Percentiles rank a stretch among this genome's conserved stretches.
Evolutionary conservation across 2,113 vertebrate species (phyloP).

Genomic region (Orycteropus afer): DNA sequence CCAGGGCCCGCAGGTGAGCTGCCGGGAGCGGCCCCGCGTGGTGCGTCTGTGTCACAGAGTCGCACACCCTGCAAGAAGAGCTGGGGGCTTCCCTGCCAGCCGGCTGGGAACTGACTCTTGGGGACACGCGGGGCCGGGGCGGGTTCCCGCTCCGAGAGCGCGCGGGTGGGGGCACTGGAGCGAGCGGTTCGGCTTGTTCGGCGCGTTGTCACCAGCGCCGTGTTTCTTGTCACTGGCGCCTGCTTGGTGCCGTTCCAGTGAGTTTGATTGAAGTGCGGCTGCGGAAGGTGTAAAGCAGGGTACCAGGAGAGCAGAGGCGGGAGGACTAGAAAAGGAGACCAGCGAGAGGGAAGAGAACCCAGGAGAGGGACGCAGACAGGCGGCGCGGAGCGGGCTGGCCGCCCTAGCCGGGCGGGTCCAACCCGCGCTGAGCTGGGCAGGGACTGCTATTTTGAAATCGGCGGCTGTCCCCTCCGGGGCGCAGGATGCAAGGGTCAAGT

Average conservation of each 20-base stretch:
- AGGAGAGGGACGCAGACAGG: neutral
- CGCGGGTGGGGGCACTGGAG: neutral
- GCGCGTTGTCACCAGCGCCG: neutral
- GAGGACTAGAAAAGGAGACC: no score
- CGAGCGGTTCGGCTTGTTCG: constrained; percentile 24
- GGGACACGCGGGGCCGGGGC: neutral
- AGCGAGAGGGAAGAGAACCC: neutral
- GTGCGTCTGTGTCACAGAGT: neutral
- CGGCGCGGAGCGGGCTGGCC: neutral
- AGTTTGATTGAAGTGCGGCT: constrained; percentile 37
- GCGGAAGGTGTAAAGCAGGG: neutral
- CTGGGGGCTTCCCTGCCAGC: neutral
- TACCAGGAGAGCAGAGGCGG: no score
- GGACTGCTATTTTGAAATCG: constrained; percentile 80
- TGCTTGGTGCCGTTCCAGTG: constrained; percentile 44
- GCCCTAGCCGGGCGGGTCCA: neutral
- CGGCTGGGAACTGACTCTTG: neutral
- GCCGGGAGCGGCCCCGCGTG: neutral
- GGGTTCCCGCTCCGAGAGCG: neutral
- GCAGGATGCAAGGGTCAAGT: constrained; percentile 80
- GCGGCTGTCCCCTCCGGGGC: constrained; percentile 65
- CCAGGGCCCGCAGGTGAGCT: neutral
- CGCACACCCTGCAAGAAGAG: neutral
- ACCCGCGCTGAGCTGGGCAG: constrained; percentile 18
- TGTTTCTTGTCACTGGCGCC: neutral